Evolutionary conservation across 2,888 invertebrate genomes (phyloP), one percentile per base, ranked within the genome.

Genomic region (Platynereis dumerilii): DNA sequence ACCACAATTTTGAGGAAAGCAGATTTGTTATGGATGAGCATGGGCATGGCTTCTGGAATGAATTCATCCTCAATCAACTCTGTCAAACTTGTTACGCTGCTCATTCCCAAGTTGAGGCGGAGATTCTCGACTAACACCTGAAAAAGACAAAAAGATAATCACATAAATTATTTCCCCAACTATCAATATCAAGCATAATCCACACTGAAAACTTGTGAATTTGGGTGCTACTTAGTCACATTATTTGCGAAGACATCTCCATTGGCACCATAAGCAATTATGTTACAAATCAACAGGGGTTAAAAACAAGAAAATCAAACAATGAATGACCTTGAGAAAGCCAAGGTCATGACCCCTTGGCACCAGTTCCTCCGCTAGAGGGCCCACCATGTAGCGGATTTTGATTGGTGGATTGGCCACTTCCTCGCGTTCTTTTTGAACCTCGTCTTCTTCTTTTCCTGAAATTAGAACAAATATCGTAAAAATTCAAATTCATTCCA

Each of bases 41-140:
- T 86, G 2, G 94, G 94, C 84, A 94, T 88, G 0, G 93, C 91
- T 64, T 90, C 88, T 1, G 89, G 89, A 27, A 92, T 87, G 44
- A 92, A 88, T 85, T 96, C 95, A 83, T 96, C 95, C 80, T 95
- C 95, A 0, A 91, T 87, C 70, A 96, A 88, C 83, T 94, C 94
- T 0, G 91, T 88, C 17, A 96, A 85, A 15, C 92, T 93, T 42
- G 91, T 88, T 0, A 93, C 88, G 0, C 92, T 92, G 79, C 92
- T 92, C 79, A 71, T 81, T 45, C 76, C 79, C 71, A 78, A 78
- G 68, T 69, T 78, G 53, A 76, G 65, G n/a, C 69, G 70, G 64
- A 73, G 75, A 53, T 75, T 57, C n/a, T 67, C 44, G 1, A 68
- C 44, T 10, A 48, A 12, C 5, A 45, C 26, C 5, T 58, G 55